Base-by-base conservation (phyloP, 2,888 invertebrate genomes). In the Pilophorus perplexus region DNA sequence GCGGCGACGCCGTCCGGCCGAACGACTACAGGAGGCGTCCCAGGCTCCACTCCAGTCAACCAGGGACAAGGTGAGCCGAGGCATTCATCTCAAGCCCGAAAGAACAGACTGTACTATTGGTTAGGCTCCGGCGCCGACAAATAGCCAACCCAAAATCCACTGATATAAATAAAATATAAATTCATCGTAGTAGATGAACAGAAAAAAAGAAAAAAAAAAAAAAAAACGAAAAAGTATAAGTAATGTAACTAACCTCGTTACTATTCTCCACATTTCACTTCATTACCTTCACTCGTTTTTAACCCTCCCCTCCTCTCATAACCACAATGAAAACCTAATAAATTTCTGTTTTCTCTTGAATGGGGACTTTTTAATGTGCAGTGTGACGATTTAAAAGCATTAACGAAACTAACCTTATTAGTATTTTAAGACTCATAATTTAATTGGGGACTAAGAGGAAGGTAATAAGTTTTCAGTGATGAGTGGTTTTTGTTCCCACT, bases 61-160 rank as follows among this genome's bases (percentile, higher is more conserved):
- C 64, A 64, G 64, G 64, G 64, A 23, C 64, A 64, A 64, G 64
- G 64, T 64, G 64, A 64, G 64, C 64, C 64, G 14, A 27, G 44
- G 16, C 22, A 12, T 10, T 25, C 27, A 27, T 25, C 55, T 37
- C 55, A 38, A 38, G 14, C 25, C 28, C 3, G 52, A 28, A 25
- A 14, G 18, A 28, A 52, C 52, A 38, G 38, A 55, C 38, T 55
- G 4, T n/a, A 33, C 22, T n/a, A 20, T 38, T 38, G 55, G 52
- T 52, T 52, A 52, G 28, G 28, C 28, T 52, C 27, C 28, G 28
- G 27, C 28, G 28, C 50, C 27, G 33, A 25, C 25, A 28, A 52
- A 25, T 52, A 52, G 52, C 18, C 27, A 16, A 46, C 46, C 22
- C 46, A 46, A 8, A 18, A 42, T 16, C 16, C 20, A 20, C 16